Conservation (phyloP, 2,888 invertebrate species). For the Trachelus iudaicus region DNA sequence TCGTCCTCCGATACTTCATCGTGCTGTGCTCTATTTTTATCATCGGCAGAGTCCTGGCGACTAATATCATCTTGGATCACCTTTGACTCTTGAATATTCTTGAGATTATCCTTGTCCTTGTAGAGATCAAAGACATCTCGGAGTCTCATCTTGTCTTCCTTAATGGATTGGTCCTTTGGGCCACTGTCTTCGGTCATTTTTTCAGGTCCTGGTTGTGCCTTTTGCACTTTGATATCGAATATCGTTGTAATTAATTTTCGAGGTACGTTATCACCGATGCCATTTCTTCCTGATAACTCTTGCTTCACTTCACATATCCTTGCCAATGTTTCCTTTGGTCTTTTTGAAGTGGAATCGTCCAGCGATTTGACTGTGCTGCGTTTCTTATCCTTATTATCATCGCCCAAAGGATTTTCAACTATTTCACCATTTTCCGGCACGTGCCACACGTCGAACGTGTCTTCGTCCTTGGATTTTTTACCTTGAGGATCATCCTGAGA, state of each 20-base stretch:
- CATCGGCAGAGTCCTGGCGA: background rate
- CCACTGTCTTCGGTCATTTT: background rate
- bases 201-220: background rate
- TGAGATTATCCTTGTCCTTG: background rate
- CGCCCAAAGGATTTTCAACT: background rate
- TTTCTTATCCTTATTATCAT: background rate
- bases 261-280: background rate
- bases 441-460: background rate
- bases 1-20: background rate
- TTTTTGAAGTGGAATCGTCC: background rate
- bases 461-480: background rate
- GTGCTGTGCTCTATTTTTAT: background rate
- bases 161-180: background rate
- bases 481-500: background rate
- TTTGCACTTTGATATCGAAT: background rate
- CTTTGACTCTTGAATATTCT: background rate
- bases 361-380: background rate
- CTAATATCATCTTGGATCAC: background rate
- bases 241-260: background rate
- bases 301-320: background rate
- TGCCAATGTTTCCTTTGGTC: background rate
- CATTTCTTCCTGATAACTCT: background rate
- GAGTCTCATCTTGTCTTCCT: background rate
- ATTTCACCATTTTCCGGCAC: background rate
- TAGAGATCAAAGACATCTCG: background rate